Evolutionary conservation across 1,140 invertebrate genomes (phyloP), one percentile per base, ranked within the genome.

Genomic region (Megalopta genalis): DNA sequence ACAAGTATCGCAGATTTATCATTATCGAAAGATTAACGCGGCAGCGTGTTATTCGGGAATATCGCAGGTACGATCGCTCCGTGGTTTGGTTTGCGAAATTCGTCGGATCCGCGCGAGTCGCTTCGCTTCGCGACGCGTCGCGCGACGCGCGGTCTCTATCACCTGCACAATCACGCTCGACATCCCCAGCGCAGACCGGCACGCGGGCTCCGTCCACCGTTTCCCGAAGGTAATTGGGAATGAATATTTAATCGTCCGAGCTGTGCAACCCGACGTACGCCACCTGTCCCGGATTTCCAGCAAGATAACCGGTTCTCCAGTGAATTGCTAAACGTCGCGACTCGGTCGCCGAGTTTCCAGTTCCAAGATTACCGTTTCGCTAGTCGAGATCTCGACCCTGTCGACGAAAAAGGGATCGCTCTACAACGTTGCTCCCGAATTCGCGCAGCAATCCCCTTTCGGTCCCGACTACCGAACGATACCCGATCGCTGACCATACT

Each of bases 201-300:
- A 2, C 60, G 14, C 39, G 23, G 27, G 16, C 49, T 18, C 14
- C 49, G 5, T 57, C 49, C 52, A 42, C 68, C 69, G 72, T 66
- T 76, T 77, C 72, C 25, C 54, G 57, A 67, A 37, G 57, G 64
- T 78, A 82, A 82, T 83, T 72, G 80, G 37, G 67, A 59, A 66
- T 82, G 82, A 83, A 83, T 82, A 83, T 71, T 83, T 82, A 46
- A 82, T 82, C 67, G 68, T 23, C 62, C 27, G 37, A 66, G 71
- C 76, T 57, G 46, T 49, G 42, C 46, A 46, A 2, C 32, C 25
- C 32, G 49, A 21, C 57, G 27, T 6, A 27, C 54, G 27, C 27
- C 16, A 54, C 2, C 37, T 46, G 63, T 6, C 16, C 32, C 7
- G 23, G 23, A 67, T 75, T 67, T 42, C 32, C 46, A 8, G 18